Evolutionary conservation across 2,113 vertebrate species (phyloP).

Genomic region (Synchiropus splendidus): DNA sequence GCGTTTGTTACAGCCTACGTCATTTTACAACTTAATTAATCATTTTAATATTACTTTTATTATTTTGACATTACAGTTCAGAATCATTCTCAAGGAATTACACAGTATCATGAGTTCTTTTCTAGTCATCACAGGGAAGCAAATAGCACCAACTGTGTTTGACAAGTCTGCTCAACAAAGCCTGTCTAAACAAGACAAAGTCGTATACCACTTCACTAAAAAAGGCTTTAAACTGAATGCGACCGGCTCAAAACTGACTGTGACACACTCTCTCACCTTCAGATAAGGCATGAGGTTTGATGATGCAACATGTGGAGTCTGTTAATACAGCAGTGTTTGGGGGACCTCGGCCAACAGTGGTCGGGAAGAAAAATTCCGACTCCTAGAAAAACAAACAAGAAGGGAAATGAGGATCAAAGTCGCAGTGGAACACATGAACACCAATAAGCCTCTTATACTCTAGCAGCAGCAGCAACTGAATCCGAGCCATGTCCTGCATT

Average conservation of each 20-base stretch:
- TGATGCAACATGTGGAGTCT: conserved; percentile 82
- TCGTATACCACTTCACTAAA: background rate
- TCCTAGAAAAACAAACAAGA: conserved; percentile 66
- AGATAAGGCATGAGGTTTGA: conserved; percentile 84
- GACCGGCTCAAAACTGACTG: too few relatives aligned
- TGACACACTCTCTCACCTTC: conserved; percentile 64
- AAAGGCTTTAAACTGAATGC: background rate
- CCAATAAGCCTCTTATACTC: conserved; percentile 64
- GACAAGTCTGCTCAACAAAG: too few relatives aligned
- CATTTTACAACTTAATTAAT: too few relatives aligned
- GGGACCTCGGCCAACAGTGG: conserved; percentile 77
- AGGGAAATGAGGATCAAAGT: background rate
- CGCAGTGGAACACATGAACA: background rate
- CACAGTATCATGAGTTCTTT: too few relatives aligned
- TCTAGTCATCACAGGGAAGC: too few relatives aligned
- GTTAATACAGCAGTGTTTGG: conserved; percentile 75
- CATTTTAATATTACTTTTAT: too few relatives aligned
- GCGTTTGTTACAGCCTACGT: too few relatives aligned
- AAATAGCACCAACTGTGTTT: too few relatives aligned
- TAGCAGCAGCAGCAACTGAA: conserved; percentile 79
- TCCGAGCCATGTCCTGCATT: conserved; percentile 83
- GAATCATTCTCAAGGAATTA: too few relatives aligned
- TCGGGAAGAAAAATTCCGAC: conserved; percentile 91
- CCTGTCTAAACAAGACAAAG: too few relatives aligned
- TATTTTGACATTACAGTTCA: too few relatives aligned